These are phyloP conservation scores for Liopterus haemorrhoidalis DNA, from an alignment of 2,888 invertebrate genomes.

Conservation along the genomic window DNA sequence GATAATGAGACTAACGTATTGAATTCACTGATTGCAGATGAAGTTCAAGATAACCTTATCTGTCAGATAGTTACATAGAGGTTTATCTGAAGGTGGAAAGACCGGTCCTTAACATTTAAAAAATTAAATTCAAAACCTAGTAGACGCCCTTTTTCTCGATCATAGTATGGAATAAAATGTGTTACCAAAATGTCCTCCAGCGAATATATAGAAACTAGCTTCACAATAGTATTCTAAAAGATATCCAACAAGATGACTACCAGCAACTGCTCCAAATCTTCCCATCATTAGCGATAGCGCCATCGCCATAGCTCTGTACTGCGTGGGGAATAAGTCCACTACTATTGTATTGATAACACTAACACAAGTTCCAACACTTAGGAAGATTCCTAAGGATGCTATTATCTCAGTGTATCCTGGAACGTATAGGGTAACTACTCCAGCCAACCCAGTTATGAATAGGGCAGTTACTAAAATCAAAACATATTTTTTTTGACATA, in stretches of 20 bases:
- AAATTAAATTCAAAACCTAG: too few species aligned
- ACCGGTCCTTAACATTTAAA: too few species aligned
- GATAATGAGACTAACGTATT: too few species aligned
- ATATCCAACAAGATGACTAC: conserved; percentile 46
- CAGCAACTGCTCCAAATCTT: conserved; percentile 48
- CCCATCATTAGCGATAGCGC: conserved; percentile 51
- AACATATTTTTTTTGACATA: not conserved
- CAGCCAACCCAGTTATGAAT: conserved; percentile 36
- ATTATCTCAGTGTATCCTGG: conserved; percentile 33
- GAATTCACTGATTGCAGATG: too few species aligned
- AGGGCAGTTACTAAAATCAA: conserved; percentile 27
- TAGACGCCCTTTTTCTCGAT: too few species aligned
- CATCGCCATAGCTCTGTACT: conserved; percentile 49
- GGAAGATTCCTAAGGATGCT: conserved; percentile 38
- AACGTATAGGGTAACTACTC: conserved; percentile 39
- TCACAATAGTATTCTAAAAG: conserved; percentile 47
- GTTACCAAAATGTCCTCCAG: conserved; percentile 41
- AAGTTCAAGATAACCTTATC: too few species aligned
- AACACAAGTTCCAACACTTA: conserved; percentile 39
- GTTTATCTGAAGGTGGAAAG: too few species aligned
- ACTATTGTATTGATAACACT: conserved; percentile 41
- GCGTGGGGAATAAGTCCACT: conserved; percentile 45
- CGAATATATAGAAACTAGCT: conserved; percentile 43
- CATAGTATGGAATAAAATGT: too few species aligned
- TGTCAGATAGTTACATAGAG: too few species aligned